Conservation (phyloP, 92 coral and sea anemone species). For the Actinernus sp. region DNA sequence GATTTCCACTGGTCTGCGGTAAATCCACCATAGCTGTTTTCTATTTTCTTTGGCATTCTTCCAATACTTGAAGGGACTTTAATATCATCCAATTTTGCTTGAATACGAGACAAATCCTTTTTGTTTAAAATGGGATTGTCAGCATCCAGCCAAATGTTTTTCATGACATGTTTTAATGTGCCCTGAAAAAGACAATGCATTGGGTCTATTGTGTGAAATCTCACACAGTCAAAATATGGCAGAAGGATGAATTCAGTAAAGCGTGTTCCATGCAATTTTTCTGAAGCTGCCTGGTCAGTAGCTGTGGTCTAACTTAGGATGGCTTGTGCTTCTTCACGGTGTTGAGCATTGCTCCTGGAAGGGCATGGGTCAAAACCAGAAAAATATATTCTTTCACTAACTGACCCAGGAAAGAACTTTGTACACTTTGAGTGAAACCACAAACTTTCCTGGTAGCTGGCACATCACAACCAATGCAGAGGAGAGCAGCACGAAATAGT, state of each 20-base stretch:
- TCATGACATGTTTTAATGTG: constrained; percentile 75
- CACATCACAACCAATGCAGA: constrained; percentile 24
- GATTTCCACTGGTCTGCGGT: constrained; percentile 74
- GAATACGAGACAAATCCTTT: constrained; percentile 14
- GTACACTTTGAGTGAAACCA: constrained; percentile 59
- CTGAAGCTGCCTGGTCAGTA: constrained; percentile 18
- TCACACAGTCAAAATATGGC: constrained; percentile 72
- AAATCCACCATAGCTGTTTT: constrained; percentile 60
- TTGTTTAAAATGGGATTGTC: constrained; percentile 25
- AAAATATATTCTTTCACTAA: constrained; percentile 34
- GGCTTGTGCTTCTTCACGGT: constrained; percentile 34
- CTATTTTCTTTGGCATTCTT: constrained; percentile 53
- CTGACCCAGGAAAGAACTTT: constrained; percentile 35
- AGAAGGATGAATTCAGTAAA: constrained; percentile 35
- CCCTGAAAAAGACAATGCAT: constrained; percentile 81
- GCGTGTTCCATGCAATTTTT: constrained; percentile 43
- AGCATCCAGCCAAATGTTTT: constrained; percentile 66
- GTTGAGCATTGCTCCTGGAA: constrained; percentile 33
- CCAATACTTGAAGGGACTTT: constrained; percentile 44
- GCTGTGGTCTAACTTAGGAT: constrained; percentile 14
- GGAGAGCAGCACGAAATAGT: constrained; percentile 12
- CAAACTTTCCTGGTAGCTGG: constrained; percentile 40
- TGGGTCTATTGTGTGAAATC: constrained; percentile 73
- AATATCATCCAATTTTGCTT: constrained; percentile 40
- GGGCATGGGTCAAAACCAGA: constrained; percentile 32